Evolutionary conservation across 2,797 vertebrate genomes (phyloP).

Genomic region (Gallirallus australis): DNA sequence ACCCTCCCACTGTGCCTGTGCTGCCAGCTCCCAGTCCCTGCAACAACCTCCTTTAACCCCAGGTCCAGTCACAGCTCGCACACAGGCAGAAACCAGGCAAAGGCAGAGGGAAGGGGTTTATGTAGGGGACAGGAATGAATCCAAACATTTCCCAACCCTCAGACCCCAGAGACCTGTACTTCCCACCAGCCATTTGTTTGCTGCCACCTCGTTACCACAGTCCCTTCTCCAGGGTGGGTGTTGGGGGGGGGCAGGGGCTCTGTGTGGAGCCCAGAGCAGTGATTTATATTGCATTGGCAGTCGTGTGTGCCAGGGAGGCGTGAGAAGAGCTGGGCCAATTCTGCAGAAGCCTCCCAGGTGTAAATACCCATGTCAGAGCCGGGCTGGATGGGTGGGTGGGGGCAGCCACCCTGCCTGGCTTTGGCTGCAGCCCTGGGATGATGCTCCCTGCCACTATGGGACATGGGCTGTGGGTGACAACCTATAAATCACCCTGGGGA

Average conservation of each 20-base stretch:
- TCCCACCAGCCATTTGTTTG: fast-evolving
- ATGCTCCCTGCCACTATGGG: background rate
- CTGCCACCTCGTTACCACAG: fast-evolving
- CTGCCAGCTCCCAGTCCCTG: background rate
- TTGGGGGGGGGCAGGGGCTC: background rate
- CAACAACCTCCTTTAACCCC: background rate
- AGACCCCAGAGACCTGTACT: fast-evolving
- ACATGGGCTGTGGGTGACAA: background rate
- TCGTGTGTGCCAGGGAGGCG: background rate
- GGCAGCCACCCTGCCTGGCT: background rate
- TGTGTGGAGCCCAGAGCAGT: background rate
- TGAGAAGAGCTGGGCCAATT: background rate
- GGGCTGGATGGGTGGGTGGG: background rate
- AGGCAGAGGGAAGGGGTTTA: background rate
- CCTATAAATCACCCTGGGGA: background rate
- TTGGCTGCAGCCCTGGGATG: background rate
- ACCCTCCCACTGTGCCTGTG: background rate
- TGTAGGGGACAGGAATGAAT: background rate
- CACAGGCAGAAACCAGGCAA: background rate
- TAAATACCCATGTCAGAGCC: background rate
- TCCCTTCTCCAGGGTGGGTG: background rate
- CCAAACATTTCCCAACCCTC: too few species aligned
- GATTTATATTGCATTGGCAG: background rate
- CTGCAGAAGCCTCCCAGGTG: background rate
- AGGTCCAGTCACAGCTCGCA: background rate